These are phyloP conservation scores for Drosophila birchii DNA, from an alignment of 2,888 invertebrate genomes.

Conservation along the genomic window DNA sequence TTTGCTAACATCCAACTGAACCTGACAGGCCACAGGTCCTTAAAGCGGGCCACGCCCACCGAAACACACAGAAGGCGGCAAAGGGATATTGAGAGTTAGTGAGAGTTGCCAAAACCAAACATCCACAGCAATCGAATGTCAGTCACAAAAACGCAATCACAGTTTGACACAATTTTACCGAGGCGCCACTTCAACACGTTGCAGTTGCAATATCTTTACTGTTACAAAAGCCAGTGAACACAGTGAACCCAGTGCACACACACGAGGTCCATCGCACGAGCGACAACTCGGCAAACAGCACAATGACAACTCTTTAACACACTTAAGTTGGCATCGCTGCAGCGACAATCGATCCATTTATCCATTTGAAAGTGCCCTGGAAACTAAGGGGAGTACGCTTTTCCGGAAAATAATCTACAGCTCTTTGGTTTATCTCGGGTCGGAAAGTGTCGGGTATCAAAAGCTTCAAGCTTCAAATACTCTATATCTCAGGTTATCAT, in stretches of 20 bases:
- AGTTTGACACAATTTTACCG: slow-evolving; percentile 78
- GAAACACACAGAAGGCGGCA: slow-evolving; percentile 17
- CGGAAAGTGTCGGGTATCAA: neutral
- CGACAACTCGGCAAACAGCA: slow-evolving; percentile 76
- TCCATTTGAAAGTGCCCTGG: slow-evolving; percentile 36
- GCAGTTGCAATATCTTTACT: slow-evolving; percentile 77
- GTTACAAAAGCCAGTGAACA: slow-evolving; percentile 36
- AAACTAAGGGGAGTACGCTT: neutral
- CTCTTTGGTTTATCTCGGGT: neutral
- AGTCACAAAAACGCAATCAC: slow-evolving; percentile 80
- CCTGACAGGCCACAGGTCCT: slow-evolving; percentile 56
- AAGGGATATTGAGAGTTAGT: slow-evolving; percentile 19
- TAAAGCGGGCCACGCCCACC: slow-evolving; percentile 19
- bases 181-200: slow-evolving; percentile 81
- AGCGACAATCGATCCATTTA: slow-evolving; percentile 33
- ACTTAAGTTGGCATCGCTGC: slow-evolving; percentile 64
- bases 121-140: slow-evolving; percentile 75
- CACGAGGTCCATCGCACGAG: slow-evolving; percentile 49
- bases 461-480: neutral
- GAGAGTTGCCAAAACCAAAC: slow-evolving; percentile 52
- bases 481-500: neutral
- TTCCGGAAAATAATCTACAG: neutral
- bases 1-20: slow-evolving; percentile 40
- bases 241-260: no score
- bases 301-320: slow-evolving; percentile 79